Percentiles rank a stretch among this genome's conserved stretches.
phyloP scores from a whole-genome alignment of 1,140 invertebrate species.

The Cydia fagiglandana region DNA sequence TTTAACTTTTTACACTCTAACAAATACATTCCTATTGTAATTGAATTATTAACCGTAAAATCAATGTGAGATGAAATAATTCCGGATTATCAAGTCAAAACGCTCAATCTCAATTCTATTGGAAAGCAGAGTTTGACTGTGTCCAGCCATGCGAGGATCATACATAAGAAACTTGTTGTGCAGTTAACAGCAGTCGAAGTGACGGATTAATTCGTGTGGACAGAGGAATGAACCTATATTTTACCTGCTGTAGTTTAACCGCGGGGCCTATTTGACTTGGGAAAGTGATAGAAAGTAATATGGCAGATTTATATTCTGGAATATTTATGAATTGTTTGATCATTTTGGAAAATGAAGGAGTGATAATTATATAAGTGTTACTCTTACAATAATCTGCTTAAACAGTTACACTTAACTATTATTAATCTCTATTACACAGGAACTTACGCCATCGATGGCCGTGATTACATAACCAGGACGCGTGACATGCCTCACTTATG shows the following conservation, averaged over 20 bases:
- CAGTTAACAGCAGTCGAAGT: slow-evolving; percentile 11
- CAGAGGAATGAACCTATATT: not conserved
- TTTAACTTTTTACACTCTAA: not conserved
- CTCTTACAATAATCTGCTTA: too few relatives aligned
- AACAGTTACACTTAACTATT: not conserved
- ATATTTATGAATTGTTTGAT: too few relatives aligned
- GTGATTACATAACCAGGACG: slow-evolving; percentile 15
- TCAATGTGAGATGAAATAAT: slow-evolving; percentile 15
- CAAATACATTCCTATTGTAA: not conserved
- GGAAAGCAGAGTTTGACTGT: not conserved
- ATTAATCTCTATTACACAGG: not conserved
- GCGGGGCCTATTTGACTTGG: not conserved
- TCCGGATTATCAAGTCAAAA: slow-evolving; percentile 29
- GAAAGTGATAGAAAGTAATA: not conserved
- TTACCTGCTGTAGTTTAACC: not conserved
- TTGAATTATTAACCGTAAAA: slow-evolving; percentile 26
- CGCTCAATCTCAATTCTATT: slow-evolving; percentile 9
- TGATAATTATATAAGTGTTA: too few relatives aligned
- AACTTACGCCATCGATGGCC: not conserved
- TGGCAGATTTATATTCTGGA: not conserved
- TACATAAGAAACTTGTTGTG: not conserved
- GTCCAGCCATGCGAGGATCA: not conserved
- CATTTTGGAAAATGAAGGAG: too few relatives aligned
- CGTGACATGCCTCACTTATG: not conserved
- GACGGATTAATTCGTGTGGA: slow-evolving; percentile 1